Base-by-base conservation (phyloP, 2,888 invertebrate species). In the Pheosia tremula region DNA sequence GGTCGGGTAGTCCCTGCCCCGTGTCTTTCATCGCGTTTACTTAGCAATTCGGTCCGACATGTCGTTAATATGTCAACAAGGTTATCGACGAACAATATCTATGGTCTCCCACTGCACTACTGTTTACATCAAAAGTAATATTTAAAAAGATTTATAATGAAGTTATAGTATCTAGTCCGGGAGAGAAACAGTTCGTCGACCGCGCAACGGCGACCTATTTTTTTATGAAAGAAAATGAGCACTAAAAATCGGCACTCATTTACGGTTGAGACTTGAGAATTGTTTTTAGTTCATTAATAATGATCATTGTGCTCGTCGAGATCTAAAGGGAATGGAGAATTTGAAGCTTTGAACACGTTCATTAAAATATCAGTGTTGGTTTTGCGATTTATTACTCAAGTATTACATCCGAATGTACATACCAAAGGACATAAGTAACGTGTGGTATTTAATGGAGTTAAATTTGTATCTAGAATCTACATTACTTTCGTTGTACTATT, bases 61-160 rank as follows among this genome's bases (percentile, higher is more conserved):
- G 82, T 88, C 90, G 84, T 92, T 88, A 89, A 91, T 84, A 84
- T 89, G 89, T 92, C 91, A 90, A 86, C 89, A 80, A 84, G 85
- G 83, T 87, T 87, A 90, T 92, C 89, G 82, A 88, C 87, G 84
- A 75, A 84, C 79, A 81, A 82, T 84, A 82, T 82, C 75, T 77
- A 81, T 74, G 70, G 75, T 77, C 80, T 78, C 77, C 78, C 74
- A 72, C 74, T 68, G 70, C 66, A 72, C 77, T 68, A 82, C 79
- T 84, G 82, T 84, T 85, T 84, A 83, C 76, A 74, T 77, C 78
- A 66, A 74, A 77, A 70, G 76, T 71, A 75, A 75, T 75, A 77
- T 74, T 75, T 62, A 62, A 73, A 79, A 56, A 68, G 13, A 64
- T 64, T 71, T 71, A 67, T 72, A 69, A 72, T 72, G 65, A 72